Evolutionary conservation across 2,888 invertebrate species (phyloP), one percentile per base, ranked within the genome.

Genomic region (Arrhopalites spinosus): DNA sequence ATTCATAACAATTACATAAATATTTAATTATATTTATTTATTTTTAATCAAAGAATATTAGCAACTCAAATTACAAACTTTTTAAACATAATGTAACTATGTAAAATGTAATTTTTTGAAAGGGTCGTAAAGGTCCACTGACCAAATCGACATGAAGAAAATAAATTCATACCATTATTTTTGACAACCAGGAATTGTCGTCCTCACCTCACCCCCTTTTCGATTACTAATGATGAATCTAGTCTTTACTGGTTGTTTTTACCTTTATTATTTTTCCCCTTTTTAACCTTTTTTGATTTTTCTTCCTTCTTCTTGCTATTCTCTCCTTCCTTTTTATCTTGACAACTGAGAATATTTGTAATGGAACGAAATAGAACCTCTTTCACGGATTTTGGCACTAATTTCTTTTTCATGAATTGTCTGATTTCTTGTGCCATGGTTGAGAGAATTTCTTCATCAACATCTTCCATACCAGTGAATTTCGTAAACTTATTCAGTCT

Each of bases 401-500:
- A 11, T 30, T 76, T 76, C 68, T 76, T 72, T 45, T 47, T 73
- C 68, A 73, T 56, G 8, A 76, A 11, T 11, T 50, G 59, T 45
- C 20, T 15, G 43, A 72, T 72, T 45, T 68, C 72, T 5, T 20
- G 25, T 25, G 72, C 76, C 73, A 76, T 67, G n/a, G 66, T 67
- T 7, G 56, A 53, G 30, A 73, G 56, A 17, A 53, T 67, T 25
- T 76, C 73, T 43, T 15, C 13, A 2, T 76, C 67, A 8, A 68
- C 73, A 11, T 76, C 76, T 20, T 70, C 73, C 20, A 59, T 59
- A 13, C 36, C 59, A 30, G 75, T 20, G 25, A 75, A 75, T 36
- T 75, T 75, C 63, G 47, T 70, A 27, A 69, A 61, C 68, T 70
- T 75, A 36, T 69, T 75, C 64, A 75, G 64, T 70, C 64, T 63